Conservation (phyloP, 2,888 invertebrate species). For the Scaptomyza reducta region DNA sequence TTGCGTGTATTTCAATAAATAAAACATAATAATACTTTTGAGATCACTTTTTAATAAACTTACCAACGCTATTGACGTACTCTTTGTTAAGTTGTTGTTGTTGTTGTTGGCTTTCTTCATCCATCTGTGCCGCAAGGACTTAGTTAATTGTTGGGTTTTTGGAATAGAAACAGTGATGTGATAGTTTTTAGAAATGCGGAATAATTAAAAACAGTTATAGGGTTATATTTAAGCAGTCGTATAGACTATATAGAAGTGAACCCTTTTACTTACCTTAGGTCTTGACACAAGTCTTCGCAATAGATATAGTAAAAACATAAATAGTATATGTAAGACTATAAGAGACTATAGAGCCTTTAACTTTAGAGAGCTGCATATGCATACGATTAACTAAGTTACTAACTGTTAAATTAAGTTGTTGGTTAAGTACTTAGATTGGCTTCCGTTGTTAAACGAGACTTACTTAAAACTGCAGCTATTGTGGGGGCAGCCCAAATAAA, state of each 20-base stretch:
- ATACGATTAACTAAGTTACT: conserved; percentile 50
- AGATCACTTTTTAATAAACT: conserved; percentile 11
- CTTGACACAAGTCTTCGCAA: neutral
- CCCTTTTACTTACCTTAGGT: conserved; percentile 42
- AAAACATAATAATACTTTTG: neutral
- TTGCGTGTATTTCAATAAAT: conserved; percentile 8
- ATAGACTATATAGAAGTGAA: conserved; percentile 5
- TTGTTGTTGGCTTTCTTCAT: conserved; percentile 6
- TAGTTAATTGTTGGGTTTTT: conserved; percentile 13
- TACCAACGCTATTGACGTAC: conserved; percentile 29
- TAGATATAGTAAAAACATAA: neutral
- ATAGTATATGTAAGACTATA: conserved; percentile 11
- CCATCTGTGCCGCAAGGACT: conserved; percentile 40
- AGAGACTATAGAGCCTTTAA: conserved; percentile 14
- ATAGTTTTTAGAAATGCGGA: conserved; percentile 38
- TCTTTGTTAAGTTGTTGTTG: neutral
- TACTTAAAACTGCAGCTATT: conserved; percentile 55
- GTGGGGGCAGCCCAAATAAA: conserved; percentile 44
- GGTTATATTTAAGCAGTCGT: conserved; percentile 47
- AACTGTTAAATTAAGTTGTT: conserved; percentile 39
- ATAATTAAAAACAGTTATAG: conserved; percentile 11
- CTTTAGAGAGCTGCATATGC: conserved; percentile 35
- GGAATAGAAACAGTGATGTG: conserved; percentile 53
- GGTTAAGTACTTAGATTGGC: conserved; percentile 33
- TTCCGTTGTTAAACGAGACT: conserved; percentile 47